Conservation (phyloP, 2,888 invertebrate species). For the Hypselothyrea guttata region DNA sequence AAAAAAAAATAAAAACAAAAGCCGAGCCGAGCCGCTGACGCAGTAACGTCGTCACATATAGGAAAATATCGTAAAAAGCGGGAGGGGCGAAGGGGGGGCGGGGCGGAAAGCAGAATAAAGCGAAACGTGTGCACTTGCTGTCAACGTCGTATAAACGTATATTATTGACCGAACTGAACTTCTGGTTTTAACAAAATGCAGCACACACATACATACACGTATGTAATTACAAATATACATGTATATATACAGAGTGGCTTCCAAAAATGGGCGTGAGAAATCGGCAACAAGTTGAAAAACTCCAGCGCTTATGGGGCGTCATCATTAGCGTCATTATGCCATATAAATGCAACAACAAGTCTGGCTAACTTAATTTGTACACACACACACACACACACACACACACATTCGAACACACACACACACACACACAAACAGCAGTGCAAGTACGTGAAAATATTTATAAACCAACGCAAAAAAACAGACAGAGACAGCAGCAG, state of each 20-base stretch:
- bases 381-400: constrained; percentile 9
- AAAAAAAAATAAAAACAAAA: not conserved
- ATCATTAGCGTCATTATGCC: constrained; percentile 60
- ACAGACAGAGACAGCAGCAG: not conserved
- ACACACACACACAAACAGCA: constrained; percentile 4
- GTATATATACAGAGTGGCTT: constrained; percentile 2
- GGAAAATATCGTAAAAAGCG: not conserved
- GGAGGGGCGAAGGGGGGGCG: not conserved
- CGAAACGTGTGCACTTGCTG: constrained; percentile 23
- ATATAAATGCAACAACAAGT: constrained; percentile 38
- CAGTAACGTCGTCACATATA: constrained; percentile 22
- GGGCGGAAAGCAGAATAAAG: constrained; percentile 7
- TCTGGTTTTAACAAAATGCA: constrained; percentile 37
- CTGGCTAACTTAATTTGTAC: constrained; percentile 5
- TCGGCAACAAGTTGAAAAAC: constrained; percentile 35
- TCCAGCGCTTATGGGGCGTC: constrained; percentile 47
- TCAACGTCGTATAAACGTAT: constrained; percentile 7
- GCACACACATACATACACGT: not conserved
- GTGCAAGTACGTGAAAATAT: constrained; percentile 28
- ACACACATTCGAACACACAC: not conserved
- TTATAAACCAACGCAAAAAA: constrained; percentile 18
- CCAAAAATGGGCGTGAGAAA: constrained; percentile 73
- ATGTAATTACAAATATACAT: not conserved
- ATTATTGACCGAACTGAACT: constrained; percentile 18
- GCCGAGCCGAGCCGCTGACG: constrained; percentile 1